Evolutionary conservation across 2,888 invertebrate species (phyloP), one percentile per base, ranked within the genome.

Genomic region (Drosophila cyrtoloma): DNA sequence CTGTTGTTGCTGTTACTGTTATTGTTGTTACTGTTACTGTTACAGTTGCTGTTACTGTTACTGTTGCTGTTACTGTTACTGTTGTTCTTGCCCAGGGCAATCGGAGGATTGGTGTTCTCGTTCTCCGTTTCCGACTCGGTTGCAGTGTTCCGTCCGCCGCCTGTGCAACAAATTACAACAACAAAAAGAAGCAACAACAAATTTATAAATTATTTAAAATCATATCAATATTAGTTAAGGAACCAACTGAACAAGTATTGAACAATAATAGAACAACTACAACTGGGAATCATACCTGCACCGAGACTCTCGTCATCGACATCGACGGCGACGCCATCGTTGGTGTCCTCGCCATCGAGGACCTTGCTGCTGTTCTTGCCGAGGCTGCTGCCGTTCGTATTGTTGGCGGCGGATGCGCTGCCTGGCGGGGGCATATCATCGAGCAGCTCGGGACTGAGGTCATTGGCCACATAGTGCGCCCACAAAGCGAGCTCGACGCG

Each of bases 401-500:
- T 84, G 39, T 77, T 72, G 19, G 69, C 33, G n/a, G 77, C 35
- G 7, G 60, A 56, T 9, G 33, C 55, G 44, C 72, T 79, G 12
- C 91, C 86, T 16, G 89, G 86, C 55, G 81, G 81, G 9, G 96
- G 96, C 94, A 97, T 96, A 87, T 96, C 96, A 87, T 97, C 97
- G 81, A 98, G 94, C 78, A 98, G 94, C 91, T 97, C 96, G 42
- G 98, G 98, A 93, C 96, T 97, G 86, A 97, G 93, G 90, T 98
- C 97, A 75, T 96, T 96, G 79, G 97, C 96, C 68, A 98, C 96
- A 93, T 97, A 97, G 94, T 98, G 98, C 68, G 98, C 97, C 98
- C 98, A 99, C 89, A 99, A 93, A 53, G 98, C 97, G 91, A 98
- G 94, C 94, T 99, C 98, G 67, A 98, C 97, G 94, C 95, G 94